These are phyloP conservation scores for Gymnogyps californianus DNA, from an alignment of 2,113 vertebrate species.

Conservation along the genomic window DNA sequence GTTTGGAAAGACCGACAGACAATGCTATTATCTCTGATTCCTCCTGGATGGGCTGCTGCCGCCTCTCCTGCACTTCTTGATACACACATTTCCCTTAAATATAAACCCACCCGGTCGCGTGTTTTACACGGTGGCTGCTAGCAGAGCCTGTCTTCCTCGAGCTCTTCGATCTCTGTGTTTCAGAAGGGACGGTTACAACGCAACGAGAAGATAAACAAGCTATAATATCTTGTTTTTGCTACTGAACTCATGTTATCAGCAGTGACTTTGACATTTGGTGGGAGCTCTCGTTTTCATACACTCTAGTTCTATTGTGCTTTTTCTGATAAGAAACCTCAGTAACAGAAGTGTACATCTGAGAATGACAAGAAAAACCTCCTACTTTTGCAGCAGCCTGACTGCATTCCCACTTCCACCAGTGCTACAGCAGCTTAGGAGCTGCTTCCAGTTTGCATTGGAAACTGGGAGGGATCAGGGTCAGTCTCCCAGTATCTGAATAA, in stretches of 20 bases:
- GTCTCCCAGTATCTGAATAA: not conserved
- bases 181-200: not conserved
- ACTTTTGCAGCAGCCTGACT: not conserved
- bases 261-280: conserved; percentile 29
- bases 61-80: not conserved
- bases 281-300: not conserved
- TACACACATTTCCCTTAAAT: not conserved
- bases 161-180: not conserved
- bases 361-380: not conserved
- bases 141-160: not conserved
- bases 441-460: not conserved
- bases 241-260: conserved; percentile 35
- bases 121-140: not conserved
- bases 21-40: not conserved
- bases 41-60: not conserved
- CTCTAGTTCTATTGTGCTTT: not conserved
- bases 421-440: not conserved
- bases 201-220: conserved; percentile 18
- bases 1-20: not conserved
- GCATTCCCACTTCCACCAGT: not conserved
- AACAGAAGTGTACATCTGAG: not conserved
- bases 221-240: conserved; percentile 16
- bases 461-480: not conserved
- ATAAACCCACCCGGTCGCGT: not conserved
- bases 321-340: conserved; percentile 58